A percentile compares a stretch with the other conserved stretches of the same genome.
Conservation (phyloP, 2,797 vertebrate genomes). For the Xenops minutus region DNA sequence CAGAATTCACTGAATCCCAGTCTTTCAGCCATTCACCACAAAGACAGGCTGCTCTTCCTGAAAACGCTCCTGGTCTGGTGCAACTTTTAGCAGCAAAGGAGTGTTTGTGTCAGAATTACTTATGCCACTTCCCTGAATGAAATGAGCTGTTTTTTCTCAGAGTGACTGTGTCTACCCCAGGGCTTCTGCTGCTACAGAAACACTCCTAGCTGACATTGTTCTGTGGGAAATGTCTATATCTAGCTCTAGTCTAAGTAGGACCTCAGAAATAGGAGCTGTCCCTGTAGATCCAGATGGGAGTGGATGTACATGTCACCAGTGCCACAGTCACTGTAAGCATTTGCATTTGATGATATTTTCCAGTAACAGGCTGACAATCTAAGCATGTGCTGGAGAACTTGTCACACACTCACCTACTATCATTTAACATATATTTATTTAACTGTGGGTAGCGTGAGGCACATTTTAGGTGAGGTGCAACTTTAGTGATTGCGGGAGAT, state of each 20-base stretch:
- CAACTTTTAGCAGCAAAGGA: background rate
- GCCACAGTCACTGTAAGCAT: background rate
- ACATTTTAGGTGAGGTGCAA: background rate
- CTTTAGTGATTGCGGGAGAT: background rate
- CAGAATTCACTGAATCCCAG: background rate
- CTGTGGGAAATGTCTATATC: background rate
- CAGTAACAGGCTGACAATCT: background rate
- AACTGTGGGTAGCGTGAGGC: background rate
- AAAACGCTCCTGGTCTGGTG: background rate
- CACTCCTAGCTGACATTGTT: background rate
- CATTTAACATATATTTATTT: background rate
- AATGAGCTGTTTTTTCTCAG: background rate
- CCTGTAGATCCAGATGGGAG: background rate
- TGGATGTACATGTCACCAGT: background rate
- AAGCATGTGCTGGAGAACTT: background rate
- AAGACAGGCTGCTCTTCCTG: background rate
- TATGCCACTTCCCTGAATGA: background rate
- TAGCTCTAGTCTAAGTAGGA: background rate
- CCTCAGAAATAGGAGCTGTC: background rate
- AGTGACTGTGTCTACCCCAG: background rate
- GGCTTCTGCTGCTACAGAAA: background rate
- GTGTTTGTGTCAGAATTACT: background rate
- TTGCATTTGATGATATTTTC: background rate
- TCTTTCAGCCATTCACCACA: background rate
- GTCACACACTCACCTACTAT: background rate